These are phyloP conservation scores for Puma concolor DNA, from an alignment of 2,113 vertebrate genomes.

Conservation along the genomic window DNA sequence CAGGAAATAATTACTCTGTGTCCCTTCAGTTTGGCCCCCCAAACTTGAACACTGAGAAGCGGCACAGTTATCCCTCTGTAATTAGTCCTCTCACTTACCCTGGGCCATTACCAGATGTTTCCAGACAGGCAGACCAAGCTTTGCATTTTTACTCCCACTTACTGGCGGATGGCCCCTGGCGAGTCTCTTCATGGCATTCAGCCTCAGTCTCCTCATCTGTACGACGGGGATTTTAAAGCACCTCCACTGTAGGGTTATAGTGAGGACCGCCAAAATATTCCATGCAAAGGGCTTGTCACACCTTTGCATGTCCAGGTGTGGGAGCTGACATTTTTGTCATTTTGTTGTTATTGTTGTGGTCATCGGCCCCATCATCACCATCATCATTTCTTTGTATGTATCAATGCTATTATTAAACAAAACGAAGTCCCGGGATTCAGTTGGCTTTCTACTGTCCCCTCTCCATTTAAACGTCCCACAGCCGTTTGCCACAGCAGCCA, in stretches of 20 bases:
- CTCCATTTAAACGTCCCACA: background rate
- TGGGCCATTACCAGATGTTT: background rate
- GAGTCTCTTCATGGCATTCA: background rate
- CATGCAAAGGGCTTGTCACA: background rate
- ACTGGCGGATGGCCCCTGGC: fast-evolving
- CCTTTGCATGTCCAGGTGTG: fast-evolving
- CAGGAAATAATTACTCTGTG: slow-evolving; percentile 63
- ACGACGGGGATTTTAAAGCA: background rate
- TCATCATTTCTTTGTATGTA: background rate
- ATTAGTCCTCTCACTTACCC: slow-evolving; percentile 59
- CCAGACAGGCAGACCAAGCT: background rate
- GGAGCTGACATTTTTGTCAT: background rate
- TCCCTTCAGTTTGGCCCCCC: slow-evolving; percentile 43
- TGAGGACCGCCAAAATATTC: background rate
- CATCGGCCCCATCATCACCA: fast-evolving
- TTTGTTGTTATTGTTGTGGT: background rate
- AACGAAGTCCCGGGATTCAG: background rate
- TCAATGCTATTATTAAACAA: background rate
- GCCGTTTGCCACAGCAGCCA: no score
- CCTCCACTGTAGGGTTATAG: background rate
- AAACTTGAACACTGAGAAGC: slow-evolving; percentile 37
- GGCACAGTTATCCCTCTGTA: background rate
- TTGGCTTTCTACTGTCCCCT: background rate
- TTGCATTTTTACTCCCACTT: no score
- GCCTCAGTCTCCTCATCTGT: background rate